Evolutionary conservation across 2,113 vertebrate genomes (phyloP), one percentile per base, ranked within the genome.

Genomic region (Coptodon rendalli): DNA sequence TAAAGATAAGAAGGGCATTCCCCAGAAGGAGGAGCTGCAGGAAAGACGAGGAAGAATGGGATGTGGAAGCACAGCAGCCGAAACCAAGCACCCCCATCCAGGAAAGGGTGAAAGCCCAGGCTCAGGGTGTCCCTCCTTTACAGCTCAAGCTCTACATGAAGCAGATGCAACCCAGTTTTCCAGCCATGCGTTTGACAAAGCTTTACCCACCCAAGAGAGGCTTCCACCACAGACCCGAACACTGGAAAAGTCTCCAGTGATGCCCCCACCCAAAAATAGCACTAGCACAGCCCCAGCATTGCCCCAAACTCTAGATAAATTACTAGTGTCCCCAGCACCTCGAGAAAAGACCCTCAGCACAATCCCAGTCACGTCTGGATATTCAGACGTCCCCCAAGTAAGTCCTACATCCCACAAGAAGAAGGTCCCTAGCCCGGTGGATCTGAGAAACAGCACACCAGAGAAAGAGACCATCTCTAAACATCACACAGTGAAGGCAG

Each of bases 401-500:
- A 84, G 82, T 63, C 66, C 88, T 14, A 5, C 12, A 38, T 36
- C 54, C 45, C 84, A 89, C 78, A 80, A 71, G 84, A 89, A 86
- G 63, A 80, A 85, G 40, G 82, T 43, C 50, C 79, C 87, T 5
- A 29, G 68, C 63, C 63, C 52, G 6, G 52, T n/a, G 57, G 91
- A 90, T 27, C 38, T 82, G 48, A 85, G 84, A 81, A 86, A 86
- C 86, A 90, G 90, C 88, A 92, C 81, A 87, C 88, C 91, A 84
- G 92, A 92, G 57, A 85, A 45, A 56, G 86, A 89, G 78, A 83
- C 52, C 8, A 81, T 86, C 78, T 89, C 90, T 52, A 83, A 89
- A 87, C 94, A 95, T 92, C 94, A 96, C 94, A 96, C 87, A n/a
- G 52, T 38, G 68, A 90, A 91, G 88, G 86, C 89, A 91, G 93